Evolutionary conservation across 2,797 vertebrate species (phyloP).

Genomic region (Cossypha caffra): DNA sequence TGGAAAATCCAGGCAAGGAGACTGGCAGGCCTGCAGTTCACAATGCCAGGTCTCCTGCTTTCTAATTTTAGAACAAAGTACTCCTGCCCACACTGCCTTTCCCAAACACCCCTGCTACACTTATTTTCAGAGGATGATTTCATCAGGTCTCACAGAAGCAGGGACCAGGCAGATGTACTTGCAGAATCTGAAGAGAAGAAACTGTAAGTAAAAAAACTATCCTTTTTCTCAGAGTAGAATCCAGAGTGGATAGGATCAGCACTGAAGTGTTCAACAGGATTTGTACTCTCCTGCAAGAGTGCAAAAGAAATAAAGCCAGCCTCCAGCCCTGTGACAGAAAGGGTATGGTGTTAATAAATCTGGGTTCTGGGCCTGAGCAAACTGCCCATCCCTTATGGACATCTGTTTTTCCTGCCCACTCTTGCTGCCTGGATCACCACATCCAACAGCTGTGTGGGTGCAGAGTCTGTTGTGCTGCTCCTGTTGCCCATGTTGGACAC

Average conservation of each 20-base stretch:
- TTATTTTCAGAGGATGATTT: constrained; percentile 32
- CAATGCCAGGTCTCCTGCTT: constrained; percentile 17
- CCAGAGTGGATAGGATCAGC: not conserved
- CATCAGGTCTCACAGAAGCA: not conserved
- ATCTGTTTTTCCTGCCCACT: not conserved
- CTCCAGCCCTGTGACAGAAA: not conserved
- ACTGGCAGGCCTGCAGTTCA: not conserved
- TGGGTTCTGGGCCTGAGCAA: not conserved
- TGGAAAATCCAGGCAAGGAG: constrained; percentile 56
- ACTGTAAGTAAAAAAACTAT: not conserved
- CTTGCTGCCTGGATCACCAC: not conserved
- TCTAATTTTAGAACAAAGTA: constrained; percentile 51
- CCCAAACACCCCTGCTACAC: not conserved
- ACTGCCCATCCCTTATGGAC: not conserved
- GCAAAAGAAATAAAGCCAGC: not conserved
- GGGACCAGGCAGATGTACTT: not conserved
- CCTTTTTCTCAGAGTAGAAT: not conserved
- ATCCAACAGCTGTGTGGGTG: rapidly evolving
- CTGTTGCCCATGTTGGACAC: not conserved
- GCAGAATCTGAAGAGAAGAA: not conserved
- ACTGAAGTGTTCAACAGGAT: not conserved
- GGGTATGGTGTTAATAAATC: not conserved
- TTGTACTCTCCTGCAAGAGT: not conserved
- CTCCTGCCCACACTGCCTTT: not conserved
- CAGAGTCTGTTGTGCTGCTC: not conserved